Evolutionary conservation across 2,888 invertebrate genomes (phyloP).

Genomic region (Brenthis daphne): DNA sequence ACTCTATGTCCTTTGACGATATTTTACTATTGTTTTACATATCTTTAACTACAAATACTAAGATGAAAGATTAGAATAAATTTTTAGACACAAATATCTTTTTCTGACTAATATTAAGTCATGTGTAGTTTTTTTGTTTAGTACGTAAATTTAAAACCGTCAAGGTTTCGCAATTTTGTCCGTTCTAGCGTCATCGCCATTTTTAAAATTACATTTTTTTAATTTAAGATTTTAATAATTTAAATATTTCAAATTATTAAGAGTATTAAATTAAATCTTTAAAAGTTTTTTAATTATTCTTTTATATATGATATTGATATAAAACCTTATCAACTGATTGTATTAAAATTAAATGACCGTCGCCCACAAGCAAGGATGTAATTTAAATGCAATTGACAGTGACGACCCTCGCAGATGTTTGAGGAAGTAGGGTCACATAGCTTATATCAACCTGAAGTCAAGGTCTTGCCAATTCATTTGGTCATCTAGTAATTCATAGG

Average conservation of each 20-base stretch:
- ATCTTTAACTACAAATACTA: too few relatives aligned
- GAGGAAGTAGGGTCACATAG: conserved; percentile 77
- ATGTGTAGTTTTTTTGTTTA: conserved; percentile 6
- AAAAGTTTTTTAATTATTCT: too few relatives aligned
- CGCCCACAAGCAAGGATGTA: conserved; percentile 11
- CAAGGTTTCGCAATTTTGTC: conserved; percentile 32
- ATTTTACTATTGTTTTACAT: not conserved
- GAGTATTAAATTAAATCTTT: too few relatives aligned
- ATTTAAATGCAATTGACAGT: conserved; percentile 56
- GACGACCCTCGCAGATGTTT: conserved; percentile 66
- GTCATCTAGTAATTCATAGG: conserved; percentile 73
- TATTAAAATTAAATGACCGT: not conserved
- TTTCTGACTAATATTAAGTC: too few relatives aligned
- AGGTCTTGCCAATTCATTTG: conserved; percentile 76
- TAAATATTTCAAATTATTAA: too few relatives aligned
- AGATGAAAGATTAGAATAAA: too few relatives aligned
- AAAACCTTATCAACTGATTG: not conserved
- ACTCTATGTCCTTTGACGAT: not conserved
- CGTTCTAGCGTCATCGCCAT: conserved; percentile 30
- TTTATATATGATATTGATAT: too few relatives aligned
- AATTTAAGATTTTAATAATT: not conserved
- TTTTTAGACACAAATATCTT: too few relatives aligned
- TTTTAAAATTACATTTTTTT: conserved; percentile 20
- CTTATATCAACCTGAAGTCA: conserved; percentile 77
- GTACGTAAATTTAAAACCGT: conserved; percentile 23